Evolutionary conservation across 2,797 vertebrate genomes (phyloP), one percentile per base, ranked within the genome.

Genomic region (Spinus olivaceus): DNA sequence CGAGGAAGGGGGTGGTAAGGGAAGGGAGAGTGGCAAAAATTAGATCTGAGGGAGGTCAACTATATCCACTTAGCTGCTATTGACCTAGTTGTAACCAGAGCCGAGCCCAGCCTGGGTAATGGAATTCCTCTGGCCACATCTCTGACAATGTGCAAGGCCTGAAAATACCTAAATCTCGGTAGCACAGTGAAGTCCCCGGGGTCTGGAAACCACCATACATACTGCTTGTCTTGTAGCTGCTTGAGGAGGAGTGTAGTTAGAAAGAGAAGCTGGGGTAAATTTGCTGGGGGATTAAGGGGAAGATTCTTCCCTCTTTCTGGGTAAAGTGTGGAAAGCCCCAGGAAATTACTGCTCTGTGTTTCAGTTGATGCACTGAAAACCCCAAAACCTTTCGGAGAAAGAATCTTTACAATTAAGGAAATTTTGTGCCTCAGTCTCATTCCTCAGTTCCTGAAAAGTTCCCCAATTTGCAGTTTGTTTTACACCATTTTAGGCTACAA

Each of bases 81-180:
- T 94, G 87, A 96, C 77, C 77, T 49, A 79, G 37, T 33, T 91
- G 89, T 90, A 96, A 95, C 66, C 73, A 84, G 94, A 97, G 80
- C 94, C 50, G 82, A 76, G 81, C 82, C 70, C 64, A 88, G 72
- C 54, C 63, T 46, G 37, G 20, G 8, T 64, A 21, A 6, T 70
- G 46, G 80, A 83, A 94, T 94, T 94, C 47, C 69, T 95, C 73
- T 27, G 79, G 39, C 59, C 53, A 44, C 41, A 8, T 65, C 44
- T 84, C 63, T 44, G 47, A 61, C 59, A 67, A 50, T 2, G 20
- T 27, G 25, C 51, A 84, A 65, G 32, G 54, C 51, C 70, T 3
- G 5, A 64, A 91, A 66, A 49, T 42, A 47, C 27, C 77, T 35
- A 79, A 80, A 56, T 49, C 44, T 30, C 21, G 57, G 21, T 37